These are phyloP conservation scores for Apus apus DNA, from an alignment of 2,113 vertebrate genomes.

Conservation along the genomic window DNA sequence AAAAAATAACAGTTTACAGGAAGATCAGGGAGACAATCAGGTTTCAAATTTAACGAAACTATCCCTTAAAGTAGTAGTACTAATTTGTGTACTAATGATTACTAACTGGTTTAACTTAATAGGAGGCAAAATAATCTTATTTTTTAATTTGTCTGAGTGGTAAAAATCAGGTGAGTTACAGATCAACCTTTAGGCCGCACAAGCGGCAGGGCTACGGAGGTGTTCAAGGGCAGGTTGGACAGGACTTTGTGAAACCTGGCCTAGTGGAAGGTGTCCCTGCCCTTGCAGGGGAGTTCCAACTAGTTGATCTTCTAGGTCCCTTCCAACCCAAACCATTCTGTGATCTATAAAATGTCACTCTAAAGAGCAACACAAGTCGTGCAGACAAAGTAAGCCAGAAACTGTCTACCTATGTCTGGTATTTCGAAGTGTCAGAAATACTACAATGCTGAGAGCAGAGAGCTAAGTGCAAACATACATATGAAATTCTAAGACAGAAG, in stretches of 20 bases:
- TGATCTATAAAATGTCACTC: background rate
- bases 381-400: background rate
- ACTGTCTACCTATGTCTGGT: background rate
- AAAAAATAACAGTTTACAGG: background rate
- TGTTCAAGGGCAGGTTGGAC: no score
- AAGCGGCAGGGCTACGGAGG: background rate
- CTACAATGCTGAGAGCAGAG: background rate
- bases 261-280: no score
- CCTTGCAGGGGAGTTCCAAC: no score
- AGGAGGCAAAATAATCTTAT: background rate
- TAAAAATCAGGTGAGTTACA: background rate
- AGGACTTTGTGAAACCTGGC: no score
- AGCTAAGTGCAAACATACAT: background rate
- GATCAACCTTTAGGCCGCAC: background rate
- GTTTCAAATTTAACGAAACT: background rate
- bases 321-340: no score
- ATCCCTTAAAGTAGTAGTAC: background rate
- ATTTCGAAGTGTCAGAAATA: background rate
- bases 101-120: background rate
- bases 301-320: no score
- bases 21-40: background rate
- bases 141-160: background rate
- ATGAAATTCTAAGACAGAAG: background rate
- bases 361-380: background rate
- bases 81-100: background rate